A percentile compares a stretch with the other conserved stretches of the same genome.
Evolutionary conservation across 2,888 invertebrate species (phyloP).

Genomic region (Dexiosoma caninum): DNA sequence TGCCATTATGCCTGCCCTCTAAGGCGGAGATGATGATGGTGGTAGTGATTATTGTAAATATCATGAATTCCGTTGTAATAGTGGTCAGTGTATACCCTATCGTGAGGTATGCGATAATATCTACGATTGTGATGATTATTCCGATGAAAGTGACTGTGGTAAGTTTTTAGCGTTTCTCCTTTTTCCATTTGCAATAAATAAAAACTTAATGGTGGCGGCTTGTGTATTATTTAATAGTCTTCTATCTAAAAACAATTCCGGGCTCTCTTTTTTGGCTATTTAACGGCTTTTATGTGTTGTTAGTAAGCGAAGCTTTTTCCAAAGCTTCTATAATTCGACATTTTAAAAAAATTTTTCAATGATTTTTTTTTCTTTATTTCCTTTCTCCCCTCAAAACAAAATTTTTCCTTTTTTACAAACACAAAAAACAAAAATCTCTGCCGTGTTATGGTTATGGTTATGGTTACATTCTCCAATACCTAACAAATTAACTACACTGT

Average conservation of each 20-base stretch:
- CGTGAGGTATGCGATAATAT: constrained; percentile 82
- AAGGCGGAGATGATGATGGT: constrained; percentile 64
- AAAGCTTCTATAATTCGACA: not conserved
- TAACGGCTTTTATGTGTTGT: constrained; percentile 6
- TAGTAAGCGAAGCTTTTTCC: constrained; percentile 2
- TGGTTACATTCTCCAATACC: constrained; percentile 49
- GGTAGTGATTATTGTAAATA: constrained; percentile 75
- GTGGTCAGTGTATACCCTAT: constrained; percentile 81
- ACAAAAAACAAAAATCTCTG: constrained; percentile 37
- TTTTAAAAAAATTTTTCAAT: constrained; percentile 38
- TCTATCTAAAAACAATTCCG: not conserved
- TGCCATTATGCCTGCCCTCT: constrained; percentile 37
- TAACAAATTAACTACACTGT: constrained; percentile 59
- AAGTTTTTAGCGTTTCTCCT: constrained; percentile 79
- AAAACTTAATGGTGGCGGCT: constrained; percentile 38
- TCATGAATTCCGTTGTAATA: constrained; percentile 83
- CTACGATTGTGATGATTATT: constrained; percentile 85
- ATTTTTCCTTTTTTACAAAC: constrained; percentile 37
- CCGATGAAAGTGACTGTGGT: constrained; percentile 88
- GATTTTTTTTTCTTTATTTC: constrained; percentile 63
- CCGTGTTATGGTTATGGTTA: constrained; percentile 72
- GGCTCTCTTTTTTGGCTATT: not conserved
- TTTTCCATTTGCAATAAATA: not conserved
- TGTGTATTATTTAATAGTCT: not conserved
- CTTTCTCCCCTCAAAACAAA: constrained; percentile 50